phyloP scores from a whole-genome alignment of 2,888 invertebrate species.

The Perithous albicinctus region DNA sequence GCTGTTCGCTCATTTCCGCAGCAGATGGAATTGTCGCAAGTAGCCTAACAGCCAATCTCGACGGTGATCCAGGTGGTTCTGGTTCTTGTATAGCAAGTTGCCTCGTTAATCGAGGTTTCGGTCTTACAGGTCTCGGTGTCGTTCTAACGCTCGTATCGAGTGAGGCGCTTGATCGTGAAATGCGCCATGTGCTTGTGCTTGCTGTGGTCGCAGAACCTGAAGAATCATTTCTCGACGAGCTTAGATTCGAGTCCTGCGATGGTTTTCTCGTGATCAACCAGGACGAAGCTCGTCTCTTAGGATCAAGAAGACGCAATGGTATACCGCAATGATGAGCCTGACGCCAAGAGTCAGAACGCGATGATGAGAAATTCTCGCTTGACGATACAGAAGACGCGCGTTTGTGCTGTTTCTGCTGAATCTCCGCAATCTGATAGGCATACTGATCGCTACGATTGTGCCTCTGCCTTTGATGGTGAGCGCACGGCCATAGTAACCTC shows the following conservation, averaged over 20 bases:
- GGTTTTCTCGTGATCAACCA: constrained; percentile 97
- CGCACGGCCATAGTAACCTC: constrained; percentile 82
- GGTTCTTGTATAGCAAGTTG: constrained; percentile 92
- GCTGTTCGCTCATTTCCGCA: constrained; percentile 89
- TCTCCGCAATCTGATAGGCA: constrained; percentile 91
- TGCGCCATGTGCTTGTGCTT: constrained; percentile 95
- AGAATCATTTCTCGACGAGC: constrained; percentile 96
- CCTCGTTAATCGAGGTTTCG: constrained; percentile 91
- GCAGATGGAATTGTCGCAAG: constrained; percentile 91
- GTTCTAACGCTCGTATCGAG: constrained; percentile 85
- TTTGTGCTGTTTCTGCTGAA: constrained; percentile 91
- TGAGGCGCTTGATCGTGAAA: constrained; percentile 93
- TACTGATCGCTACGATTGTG: constrained; percentile 88
- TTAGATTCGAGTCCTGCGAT: constrained; percentile 96
- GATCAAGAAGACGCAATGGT: constrained; percentile 90
- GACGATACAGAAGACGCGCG: constrained; percentile 94
- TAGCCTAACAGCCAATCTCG: constrained; percentile 87
- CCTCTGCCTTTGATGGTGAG: constrained; percentile 82
- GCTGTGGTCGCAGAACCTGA: constrained; percentile 95
- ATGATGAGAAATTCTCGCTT: constrained; percentile 94
- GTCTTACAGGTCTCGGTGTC: constrained; percentile 77
- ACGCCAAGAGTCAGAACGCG: constrained; percentile 92
- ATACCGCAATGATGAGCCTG: constrained; percentile 91
- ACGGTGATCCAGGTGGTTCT: constrained; percentile 88
- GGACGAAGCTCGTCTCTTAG: constrained; percentile 92